These are phyloP conservation scores for Exocentrus adspersus DNA, from an alignment of 2,888 invertebrate species.

Conservation along the genomic window DNA sequence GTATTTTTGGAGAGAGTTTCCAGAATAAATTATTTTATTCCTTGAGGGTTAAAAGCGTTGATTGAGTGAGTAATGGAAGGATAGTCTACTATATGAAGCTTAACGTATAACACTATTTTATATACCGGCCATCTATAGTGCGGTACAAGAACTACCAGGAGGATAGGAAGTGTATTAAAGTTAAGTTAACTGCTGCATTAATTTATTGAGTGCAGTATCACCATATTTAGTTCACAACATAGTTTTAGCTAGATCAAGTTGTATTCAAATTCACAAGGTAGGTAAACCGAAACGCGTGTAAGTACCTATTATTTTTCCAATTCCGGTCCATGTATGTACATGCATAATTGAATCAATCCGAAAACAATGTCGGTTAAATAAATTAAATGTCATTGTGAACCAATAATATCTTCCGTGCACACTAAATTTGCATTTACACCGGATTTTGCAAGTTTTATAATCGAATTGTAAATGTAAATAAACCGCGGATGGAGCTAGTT, in stretches of 20 bases:
- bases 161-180: too few species aligned
- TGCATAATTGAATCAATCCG: neutral
- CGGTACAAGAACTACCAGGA: too few species aligned
- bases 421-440: constrained; percentile 3
- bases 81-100: too few species aligned
- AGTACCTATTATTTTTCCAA: neutral
- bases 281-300: neutral
- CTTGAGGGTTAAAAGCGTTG: neutral
- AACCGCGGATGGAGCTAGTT: constrained; percentile 14
- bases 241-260: too few species aligned
- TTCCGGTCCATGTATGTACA: neutral
- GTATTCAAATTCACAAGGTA: neutral
- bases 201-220: too few species aligned
- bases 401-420: constrained; percentile 1
- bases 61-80: too few species aligned
- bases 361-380: constrained; percentile 1
- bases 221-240: too few species aligned
- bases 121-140: too few species aligned
- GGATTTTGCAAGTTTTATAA: constrained; percentile 3
- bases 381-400: neutral
- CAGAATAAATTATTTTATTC: neutral
- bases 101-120: too few species aligned
- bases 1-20: neutral
- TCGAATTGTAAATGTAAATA: neutral
- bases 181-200: too few species aligned